These are phyloP conservation scores for Serripes groenlandicus DNA, from an alignment of 2,888 invertebrate genomes.

Conservation along the genomic window DNA sequence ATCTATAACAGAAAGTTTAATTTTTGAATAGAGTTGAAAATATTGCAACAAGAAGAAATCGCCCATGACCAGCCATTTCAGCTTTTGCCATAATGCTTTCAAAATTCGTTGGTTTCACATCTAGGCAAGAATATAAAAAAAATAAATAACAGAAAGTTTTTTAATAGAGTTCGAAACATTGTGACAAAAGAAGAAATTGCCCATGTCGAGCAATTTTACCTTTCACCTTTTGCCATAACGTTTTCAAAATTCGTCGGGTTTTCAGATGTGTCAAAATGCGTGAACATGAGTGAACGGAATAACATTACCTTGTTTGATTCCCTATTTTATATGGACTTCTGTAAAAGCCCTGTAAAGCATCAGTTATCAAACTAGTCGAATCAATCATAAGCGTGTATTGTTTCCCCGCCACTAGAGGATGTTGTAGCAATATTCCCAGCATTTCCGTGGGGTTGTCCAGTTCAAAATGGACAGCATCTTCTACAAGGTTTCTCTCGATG, in stretches of 20 bases:
- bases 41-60: too few relatives aligned
- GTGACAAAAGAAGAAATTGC: background rate
- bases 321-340: slow-evolving; percentile 57
- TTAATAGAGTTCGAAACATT: too few relatives aligned
- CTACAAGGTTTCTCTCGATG: background rate
- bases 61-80: too few relatives aligned
- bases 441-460: slow-evolving; percentile 16
- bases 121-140: too few relatives aligned
- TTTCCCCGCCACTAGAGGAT: slow-evolving; percentile 14
- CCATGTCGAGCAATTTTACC: background rate
- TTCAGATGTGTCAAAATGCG: background rate
- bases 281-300: too few relatives aligned
- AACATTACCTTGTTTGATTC: slow-evolving; percentile 46
- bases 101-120: too few relatives aligned
- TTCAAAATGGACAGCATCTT: background rate
- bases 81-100: too few relatives aligned
- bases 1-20: too few relatives aligned
- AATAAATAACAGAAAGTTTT: too few relatives aligned
- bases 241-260: background rate
- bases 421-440: slow-evolving; percentile 20
- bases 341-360: slow-evolving; percentile 44
- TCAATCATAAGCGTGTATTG: slow-evolving; percentile 43
- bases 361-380: slow-evolving; percentile 19
- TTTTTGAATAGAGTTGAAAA: too few relatives aligned
- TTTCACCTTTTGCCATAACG: background rate